Evolutionary conservation across 2,888 invertebrate genomes (phyloP), one percentile per base, ranked within the genome.

Genomic region (Microctonus brassicae): DNA sequence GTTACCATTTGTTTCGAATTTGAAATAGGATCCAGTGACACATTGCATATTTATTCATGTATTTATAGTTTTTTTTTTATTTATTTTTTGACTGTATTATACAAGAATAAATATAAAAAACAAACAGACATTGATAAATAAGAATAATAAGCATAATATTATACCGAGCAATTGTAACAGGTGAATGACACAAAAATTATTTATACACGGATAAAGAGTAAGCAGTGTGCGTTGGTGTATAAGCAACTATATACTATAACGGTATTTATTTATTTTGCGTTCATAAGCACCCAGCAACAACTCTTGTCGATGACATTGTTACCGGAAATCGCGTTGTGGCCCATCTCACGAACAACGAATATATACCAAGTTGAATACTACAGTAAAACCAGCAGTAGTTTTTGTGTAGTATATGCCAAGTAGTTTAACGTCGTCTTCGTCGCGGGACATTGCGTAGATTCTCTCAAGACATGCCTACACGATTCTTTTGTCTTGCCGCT

Each of bases 401-500:
- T n/a, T 62, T 63, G 62, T 55, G 67, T 24, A 64, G 62, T 39
- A n/a, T 60, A 53, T 55, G 22, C 55, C 11, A 11, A 34, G 34
- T 20, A 34, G 34, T 34, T 1, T 58, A 33, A 68, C 66, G 63
- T 68, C 73, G 17, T 47, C 68, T 69, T 72, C 74, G 70, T 72
- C 75, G 73, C 75, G 74, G 69, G 22, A 67, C 73, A 71, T 70
- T 72, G 72, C 65, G 64, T 64, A 68, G 65, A 75, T 70, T 74
- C 73, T 74, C 58, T 58, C 26, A 63, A 72, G 74, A 75, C 73
- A 74, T 66, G 67, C 72, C 73, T 67, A 73, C 69, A 75, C 76
- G 78, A 81, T 81, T 83, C 80, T 81, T 81, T 82, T 83, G 83
- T 82, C 77, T 83, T 80, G 77, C 80, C 81, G 81, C 80, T 82